Base-by-base conservation (phyloP, 2,113 vertebrate species). In the Callocephalon fimbriatum region DNA sequence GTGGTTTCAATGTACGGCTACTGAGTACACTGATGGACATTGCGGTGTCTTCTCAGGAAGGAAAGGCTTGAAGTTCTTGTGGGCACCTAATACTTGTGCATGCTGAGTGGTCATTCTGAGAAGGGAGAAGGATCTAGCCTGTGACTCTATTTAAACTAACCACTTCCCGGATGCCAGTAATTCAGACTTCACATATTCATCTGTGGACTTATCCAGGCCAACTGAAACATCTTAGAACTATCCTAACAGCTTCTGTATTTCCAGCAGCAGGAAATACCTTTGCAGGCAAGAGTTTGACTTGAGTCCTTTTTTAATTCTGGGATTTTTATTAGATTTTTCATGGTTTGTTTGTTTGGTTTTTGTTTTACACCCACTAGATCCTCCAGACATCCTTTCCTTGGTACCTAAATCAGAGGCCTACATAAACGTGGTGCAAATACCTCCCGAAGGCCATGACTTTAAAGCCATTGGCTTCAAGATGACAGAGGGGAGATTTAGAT, bases 91-190 rank as follows among this genome's bases (percentile, higher is more conserved):
- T 9, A 29, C 8, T 58, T 37, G n/a, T 61, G 56, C 79, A 19
- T 8, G 3, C 21, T 0, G 2, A 77, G 61, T 0, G 51, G 51
- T 21, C 63, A 44, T 37, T 85, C 20, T 51, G 62, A 47, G 32
- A 92, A 94, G 66, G 47, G 32, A 92, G 85, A 88, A 90, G 85
- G 51, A 72, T 44, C 68, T 68, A 40, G 59, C 19, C 63, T 4
- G 1, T 0, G 2, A 17, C 35, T 77, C 3, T 4, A 16, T 32
- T 48, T 32, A 51, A 71, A 14, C 66, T 51, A 65, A 90, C 81
- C 23, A 4, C 93, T 78, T 94, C 87, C 89, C 59, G 35, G 27
- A 11, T 83, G 85, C 74, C 96, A 83, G 92, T 70, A 94, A 94
- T 72, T 86, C n/a, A 1, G 13, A 53, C 66, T 62, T 78, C 29